Percentiles rank a stretch among this genome's conserved stretches.
Conservation (phyloP, 2,888 invertebrate species). For the Melanostoma mellinum region DNA sequence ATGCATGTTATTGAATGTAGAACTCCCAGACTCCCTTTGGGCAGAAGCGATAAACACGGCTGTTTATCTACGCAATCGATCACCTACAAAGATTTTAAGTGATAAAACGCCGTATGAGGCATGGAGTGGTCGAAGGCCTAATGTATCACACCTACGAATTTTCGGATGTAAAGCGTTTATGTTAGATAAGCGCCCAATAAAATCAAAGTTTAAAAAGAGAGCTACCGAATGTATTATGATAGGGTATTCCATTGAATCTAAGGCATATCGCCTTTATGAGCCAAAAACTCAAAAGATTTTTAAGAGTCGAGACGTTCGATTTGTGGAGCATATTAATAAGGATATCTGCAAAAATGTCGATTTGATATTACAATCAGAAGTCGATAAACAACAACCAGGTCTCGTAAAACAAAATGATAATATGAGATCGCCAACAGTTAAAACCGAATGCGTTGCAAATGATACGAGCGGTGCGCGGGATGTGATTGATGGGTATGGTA, state of each 20-base stretch:
- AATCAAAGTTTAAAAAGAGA: neutral
- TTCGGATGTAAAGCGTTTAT: constrained; percentile 5
- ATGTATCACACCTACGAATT: neutral
- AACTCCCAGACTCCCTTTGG: neutral
- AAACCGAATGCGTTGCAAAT: neutral
- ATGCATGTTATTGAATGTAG: no score
- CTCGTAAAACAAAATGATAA: no score
- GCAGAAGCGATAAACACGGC: neutral
- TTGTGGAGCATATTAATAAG: neutral
- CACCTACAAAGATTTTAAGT: no score
- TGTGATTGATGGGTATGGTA: no score
- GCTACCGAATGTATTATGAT: neutral
- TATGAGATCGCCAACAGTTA: neutral
- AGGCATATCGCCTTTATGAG: constrained; percentile 9
- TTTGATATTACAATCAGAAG: neutral
- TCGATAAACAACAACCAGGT: neutral
- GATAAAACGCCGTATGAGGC: neutral
- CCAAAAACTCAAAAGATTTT: constrained; percentile 12
- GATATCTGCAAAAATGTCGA: neutral
- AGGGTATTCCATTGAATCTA: neutral
- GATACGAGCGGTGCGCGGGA: neutral
- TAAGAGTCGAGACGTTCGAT: neutral
- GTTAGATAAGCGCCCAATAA: neutral
- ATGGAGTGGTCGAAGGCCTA: neutral
- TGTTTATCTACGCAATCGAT: neutral